phyloP scores from a whole-genome alignment of 2,113 vertebrate species.

The Micronycteris hirsuta region DNA sequence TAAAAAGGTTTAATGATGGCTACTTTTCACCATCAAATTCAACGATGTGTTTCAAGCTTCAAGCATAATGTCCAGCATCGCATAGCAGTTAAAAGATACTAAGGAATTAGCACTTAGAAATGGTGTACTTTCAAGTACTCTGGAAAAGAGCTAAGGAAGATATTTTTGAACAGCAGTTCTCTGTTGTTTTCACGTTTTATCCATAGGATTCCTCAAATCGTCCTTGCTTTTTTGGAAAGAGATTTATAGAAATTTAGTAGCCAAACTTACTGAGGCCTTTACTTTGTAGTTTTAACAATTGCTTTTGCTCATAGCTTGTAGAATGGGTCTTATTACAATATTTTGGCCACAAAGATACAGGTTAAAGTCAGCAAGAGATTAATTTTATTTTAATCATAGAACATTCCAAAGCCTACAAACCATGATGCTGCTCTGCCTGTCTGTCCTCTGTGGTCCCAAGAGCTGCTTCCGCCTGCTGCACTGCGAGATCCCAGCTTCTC shows the following conservation, averaged over 20 bases:
- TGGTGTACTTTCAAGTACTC: background rate
- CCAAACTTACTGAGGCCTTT: background rate
- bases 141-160: background rate
- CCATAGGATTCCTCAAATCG: background rate
- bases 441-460: background rate
- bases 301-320: background rate
- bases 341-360: slow-evolving; percentile 40
- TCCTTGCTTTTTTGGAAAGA: background rate
- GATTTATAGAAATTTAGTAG: background rate
- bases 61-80: background rate
- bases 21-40: background rate
- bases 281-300: slow-evolving; percentile 42
- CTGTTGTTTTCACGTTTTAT: background rate
- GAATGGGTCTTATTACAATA: background rate
- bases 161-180: background rate
- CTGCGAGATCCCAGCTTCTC: background rate
- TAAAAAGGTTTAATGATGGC: background rate
- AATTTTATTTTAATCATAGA: slow-evolving; percentile 43
- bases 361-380: slow-evolving; percentile 55
- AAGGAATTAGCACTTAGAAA: background rate
- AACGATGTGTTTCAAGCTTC: background rate
- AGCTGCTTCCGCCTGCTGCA: background rate
- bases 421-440: background rate
- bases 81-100: background rate
- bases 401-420: slow-evolving; percentile 31